Evolutionary conservation across 2,113 vertebrate genomes (phyloP).

Genomic region (Rallus limicola): DNA sequence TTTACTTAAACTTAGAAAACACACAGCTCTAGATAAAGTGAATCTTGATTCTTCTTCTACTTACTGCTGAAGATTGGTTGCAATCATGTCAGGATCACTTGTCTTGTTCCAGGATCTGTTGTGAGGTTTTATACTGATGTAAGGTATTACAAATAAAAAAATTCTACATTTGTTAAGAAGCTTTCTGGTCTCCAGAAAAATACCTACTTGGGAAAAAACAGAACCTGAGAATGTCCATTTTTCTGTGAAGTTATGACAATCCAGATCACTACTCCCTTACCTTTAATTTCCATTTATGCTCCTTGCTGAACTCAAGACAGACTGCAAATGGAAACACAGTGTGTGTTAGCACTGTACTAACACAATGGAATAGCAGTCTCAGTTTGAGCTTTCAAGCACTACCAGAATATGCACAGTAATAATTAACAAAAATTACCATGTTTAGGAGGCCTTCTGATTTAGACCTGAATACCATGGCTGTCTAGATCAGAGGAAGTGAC

Average conservation of each 20-base stretch:
- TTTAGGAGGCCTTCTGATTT: background rate
- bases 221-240: background rate
- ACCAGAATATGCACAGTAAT: background rate
- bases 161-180: background rate
- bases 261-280: background rate
- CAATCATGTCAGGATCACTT: background rate
- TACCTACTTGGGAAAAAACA: background rate
- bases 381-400: background rate
- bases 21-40: background rate
- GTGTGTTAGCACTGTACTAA: background rate
- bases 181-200: background rate
- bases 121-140: background rate
- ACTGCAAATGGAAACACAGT: rapidly evolving
- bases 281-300: background rate
- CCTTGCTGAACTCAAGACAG: background rate
- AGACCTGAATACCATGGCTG: background rate
- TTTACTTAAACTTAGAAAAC: conserved; percentile 8
- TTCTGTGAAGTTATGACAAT: background rate
- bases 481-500: background rate
- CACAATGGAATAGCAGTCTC: background rate
- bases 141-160: background rate
- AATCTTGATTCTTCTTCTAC: background rate
- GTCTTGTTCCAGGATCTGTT: background rate
- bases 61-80: background rate
- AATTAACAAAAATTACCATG: background rate